These are phyloP conservation scores for Nansenia antarctica DNA, from an alignment of 2,113 vertebrate species.

Conservation along the genomic window DNA sequence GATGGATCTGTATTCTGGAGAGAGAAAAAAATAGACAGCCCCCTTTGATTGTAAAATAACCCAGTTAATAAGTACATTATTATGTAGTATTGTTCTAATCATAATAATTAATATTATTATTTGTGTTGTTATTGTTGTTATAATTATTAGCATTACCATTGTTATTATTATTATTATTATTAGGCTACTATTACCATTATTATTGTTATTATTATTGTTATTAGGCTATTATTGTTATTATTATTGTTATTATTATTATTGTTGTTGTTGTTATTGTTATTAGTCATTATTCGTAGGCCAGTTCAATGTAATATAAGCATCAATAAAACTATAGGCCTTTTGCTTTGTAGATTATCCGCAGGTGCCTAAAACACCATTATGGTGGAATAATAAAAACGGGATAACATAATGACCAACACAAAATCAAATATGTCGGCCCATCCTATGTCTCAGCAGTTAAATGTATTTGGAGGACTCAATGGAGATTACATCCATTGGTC, in stretches of 20 bases:
- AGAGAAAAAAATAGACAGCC: background rate
- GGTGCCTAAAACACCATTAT: background rate
- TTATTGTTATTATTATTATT: background rate
- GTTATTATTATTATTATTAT: background rate
- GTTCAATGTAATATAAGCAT: background rate
- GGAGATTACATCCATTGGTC: slow-evolving; percentile 80
- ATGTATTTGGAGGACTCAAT: slow-evolving; percentile 80
- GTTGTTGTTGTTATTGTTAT: background rate
- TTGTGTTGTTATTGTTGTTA: background rate
- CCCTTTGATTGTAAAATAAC: background rate
- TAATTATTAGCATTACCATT: background rate
- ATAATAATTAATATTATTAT: background rate
- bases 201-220: background rate
- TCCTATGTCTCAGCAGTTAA: slow-evolving; percentile 62
- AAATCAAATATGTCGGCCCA: slow-evolving; percentile 55
- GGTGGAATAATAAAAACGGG: background rate
- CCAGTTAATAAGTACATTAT: background rate
- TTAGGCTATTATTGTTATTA: background rate
- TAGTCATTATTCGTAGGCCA: too few species aligned
- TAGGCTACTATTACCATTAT: background rate
- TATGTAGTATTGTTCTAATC: background rate
- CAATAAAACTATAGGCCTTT: too few species aligned
- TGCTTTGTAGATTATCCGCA: too few species aligned
- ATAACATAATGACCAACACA: slow-evolving; percentile 26
- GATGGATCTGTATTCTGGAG: slow-evolving; percentile 20